Base-by-base conservation (phyloP, 2,888 invertebrate species). In the Eudasyphora cyanicolor region DNA sequence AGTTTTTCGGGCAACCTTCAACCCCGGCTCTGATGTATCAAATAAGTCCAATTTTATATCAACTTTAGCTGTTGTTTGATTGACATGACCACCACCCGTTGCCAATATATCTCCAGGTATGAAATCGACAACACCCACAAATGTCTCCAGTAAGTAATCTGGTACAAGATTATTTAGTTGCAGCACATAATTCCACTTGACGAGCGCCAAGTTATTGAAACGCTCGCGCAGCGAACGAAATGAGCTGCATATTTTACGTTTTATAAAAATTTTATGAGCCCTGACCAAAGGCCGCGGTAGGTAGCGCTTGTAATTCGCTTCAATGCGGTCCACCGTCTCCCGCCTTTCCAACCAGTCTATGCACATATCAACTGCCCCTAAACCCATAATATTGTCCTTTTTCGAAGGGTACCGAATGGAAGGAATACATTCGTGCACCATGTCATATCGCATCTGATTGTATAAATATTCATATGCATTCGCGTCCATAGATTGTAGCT, bases 341-440 rank as follows among this genome's bases (percentile, higher is more conserved):
- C 95, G 94, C 87, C 95, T 95, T 89, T 97, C 97, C n/a, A 96
- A 91, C 92, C 96, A 95, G 49, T 96, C 95, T 86, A 97, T 94
- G 82, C 94, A 96, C 97, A 98, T 97, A 91, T 98, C 97, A 73
- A 96, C 95, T 76, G 97, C 97, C 10, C 97, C 97, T 73, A 98
- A 93, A 0, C 98, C 98, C 76, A 97, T 93, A 1, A 97, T 93
- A 91, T 97, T 95, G 81, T 95, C 94, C 89, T 95, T 95, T 87
- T 95, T 94, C 80, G 95, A 95, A 74, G 96, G 96, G 91, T 96
- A 96, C 82, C 95, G 94, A 82, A 97, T 95, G 90, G 97, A 97
- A 7, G 95, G 94, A 85, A 98, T 95, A 89, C 94, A 95, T 89
- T 96, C 96, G 76, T 95, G 94, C 81, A 97, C 93, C 62, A 98